Percentiles rank a stretch among this genome's conserved stretches.
These are phyloP conservation scores for Siderastrea radians DNA, from an alignment of 92 coral and sea anemone species.

Conservation along the genomic window DNA sequence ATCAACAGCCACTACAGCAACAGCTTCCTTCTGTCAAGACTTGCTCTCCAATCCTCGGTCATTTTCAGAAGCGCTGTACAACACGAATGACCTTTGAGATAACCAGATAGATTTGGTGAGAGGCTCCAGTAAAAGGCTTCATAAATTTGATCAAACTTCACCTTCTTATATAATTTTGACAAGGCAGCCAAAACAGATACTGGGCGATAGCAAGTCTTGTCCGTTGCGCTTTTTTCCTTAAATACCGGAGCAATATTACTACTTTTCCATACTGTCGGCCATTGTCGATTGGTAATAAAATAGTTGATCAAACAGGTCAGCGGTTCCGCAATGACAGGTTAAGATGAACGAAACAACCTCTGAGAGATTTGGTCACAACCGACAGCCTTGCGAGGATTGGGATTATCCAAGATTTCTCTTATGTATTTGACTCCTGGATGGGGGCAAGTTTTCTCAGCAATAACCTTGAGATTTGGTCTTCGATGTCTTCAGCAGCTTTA, in stretches of 20 bases:
- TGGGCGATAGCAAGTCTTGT: constrained; percentile 51
- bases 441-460: too few relatives aligned
- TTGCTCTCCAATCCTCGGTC: constrained; percentile 5
- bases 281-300: constrained; percentile 11
- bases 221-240: constrained; percentile 3
- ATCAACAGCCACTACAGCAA: constrained; percentile 7
- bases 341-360: constrained; percentile 7
- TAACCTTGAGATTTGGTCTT: too few relatives aligned
- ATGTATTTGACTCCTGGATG: too few relatives aligned
- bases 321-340: constrained; percentile 23
- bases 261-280: constrained; percentile 56
- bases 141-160: constrained; percentile 54
- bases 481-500: too few relatives aligned
- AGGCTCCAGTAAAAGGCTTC: constrained; percentile 5
- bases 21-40: constrained; percentile 2
- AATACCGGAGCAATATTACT: constrained; percentile 51
- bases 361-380: constrained; percentile 45
- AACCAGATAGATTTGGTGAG: constrained; percentile 51
- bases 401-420: too few relatives aligned
- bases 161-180: constrained; percentile 14
- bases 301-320: constrained; percentile 37
- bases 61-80: not conserved
- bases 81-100: constrained; percentile 26
- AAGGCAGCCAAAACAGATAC: not conserved
- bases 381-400: constrained; percentile 5